These are phyloP conservation scores for Labeo rohita DNA, from an alignment of 2,113 vertebrate species.

Conservation along the genomic window DNA sequence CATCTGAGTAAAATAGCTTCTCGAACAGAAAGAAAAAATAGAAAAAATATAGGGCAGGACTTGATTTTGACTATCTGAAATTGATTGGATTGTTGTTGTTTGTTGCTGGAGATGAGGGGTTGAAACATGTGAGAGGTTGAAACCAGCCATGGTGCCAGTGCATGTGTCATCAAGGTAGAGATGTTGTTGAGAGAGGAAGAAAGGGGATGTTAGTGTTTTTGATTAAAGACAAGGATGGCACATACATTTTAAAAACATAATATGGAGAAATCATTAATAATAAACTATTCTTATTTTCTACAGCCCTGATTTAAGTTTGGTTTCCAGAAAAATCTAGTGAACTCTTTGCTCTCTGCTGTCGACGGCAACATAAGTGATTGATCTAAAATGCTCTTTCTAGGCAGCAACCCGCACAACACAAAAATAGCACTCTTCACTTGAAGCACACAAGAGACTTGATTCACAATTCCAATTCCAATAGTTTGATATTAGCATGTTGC, in stretches of 20 bases:
- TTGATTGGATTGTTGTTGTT: neutral
- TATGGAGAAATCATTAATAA: neutral
- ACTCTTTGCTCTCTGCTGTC: neutral
- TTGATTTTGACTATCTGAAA: too few species aligned
- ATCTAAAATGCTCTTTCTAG: slow-evolving; percentile 36
- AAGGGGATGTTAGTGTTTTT: neutral
- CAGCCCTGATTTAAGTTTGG: neutral
- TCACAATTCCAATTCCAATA: slow-evolving; percentile 8
- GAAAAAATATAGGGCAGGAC: neutral
- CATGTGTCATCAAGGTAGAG: neutral
- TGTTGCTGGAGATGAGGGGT: neutral
- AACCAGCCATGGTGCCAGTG: neutral
- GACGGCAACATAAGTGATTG: slow-evolving; percentile 10
- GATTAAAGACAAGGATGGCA: neutral
- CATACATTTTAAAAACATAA: neutral
- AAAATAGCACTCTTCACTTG: slow-evolving; percentile 21
- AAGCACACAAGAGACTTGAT: slow-evolving; percentile 4
- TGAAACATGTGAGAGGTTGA: neutral
- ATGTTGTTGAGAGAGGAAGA: neutral
- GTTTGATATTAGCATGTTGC: slow-evolving; percentile 7
- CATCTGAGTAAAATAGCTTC: neutral
- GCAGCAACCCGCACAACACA: slow-evolving; percentile 17
- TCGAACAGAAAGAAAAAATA: neutral
- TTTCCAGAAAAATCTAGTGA: neutral
- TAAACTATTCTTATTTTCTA: neutral